These are phyloP conservation scores for Drosophila guanche DNA, from an alignment of 1,140 invertebrate species.

Conservation along the genomic window DNA sequence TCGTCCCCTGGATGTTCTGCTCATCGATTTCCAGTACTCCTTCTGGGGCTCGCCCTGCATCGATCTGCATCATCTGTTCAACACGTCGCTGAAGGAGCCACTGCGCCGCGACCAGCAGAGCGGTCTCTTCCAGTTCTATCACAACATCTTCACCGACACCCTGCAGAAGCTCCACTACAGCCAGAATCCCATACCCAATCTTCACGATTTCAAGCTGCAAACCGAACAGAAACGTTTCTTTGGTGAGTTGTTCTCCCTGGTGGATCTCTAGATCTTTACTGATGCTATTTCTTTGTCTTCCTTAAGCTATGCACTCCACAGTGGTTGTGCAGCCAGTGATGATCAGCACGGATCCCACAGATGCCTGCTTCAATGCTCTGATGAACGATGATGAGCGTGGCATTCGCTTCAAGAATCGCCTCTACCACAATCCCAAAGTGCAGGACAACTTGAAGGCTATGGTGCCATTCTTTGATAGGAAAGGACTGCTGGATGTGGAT, in stretches of 20 bases:
- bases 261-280: not conserved
- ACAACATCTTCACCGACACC: slow-evolving; percentile 58
- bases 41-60: slow-evolving; percentile 79
- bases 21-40: slow-evolving; percentile 82
- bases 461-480: slow-evolving; percentile 72
- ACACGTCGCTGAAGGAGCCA: slow-evolving; percentile 71
- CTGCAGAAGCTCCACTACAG: slow-evolving; percentile 63
- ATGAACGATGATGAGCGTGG: slow-evolving; percentile 75
- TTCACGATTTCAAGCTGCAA: slow-evolving; percentile 66
- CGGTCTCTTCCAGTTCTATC: slow-evolving; percentile 69
- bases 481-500: slow-evolving; percentile 71
- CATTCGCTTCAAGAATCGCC: slow-evolving; percentile 63
- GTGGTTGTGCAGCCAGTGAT: slow-evolving; percentile 74
- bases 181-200: slow-evolving; percentile 58
- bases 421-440: slow-evolving; percentile 65
- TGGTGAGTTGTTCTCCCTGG: slow-evolving; percentile 41
- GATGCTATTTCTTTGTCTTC: not conserved
- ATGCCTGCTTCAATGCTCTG: slow-evolving; percentile 76
- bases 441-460: slow-evolving; percentile 61
- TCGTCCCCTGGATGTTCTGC: slow-evolving; percentile 84
- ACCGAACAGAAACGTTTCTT: slow-evolving; percentile 71
- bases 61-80: slow-evolving; percentile 80
- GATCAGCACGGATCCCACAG: slow-evolving; percentile 67
- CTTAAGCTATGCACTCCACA: slow-evolving; percentile 65
- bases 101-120: slow-evolving; percentile 60